Conservation (phyloP, 2,888 invertebrate genomes). For the Nomada hirtipes region DNA sequence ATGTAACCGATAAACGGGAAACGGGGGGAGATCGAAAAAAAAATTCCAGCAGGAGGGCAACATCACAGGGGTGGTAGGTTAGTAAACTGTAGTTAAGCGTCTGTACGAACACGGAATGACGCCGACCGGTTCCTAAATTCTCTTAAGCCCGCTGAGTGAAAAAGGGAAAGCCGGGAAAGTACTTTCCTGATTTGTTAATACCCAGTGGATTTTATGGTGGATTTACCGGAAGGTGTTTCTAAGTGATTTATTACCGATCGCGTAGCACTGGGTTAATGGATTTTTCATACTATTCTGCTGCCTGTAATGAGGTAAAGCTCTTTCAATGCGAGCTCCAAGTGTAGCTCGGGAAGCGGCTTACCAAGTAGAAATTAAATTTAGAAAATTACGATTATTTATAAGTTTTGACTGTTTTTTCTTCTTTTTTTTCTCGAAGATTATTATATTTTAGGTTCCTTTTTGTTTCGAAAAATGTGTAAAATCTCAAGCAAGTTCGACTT, state of each 20-base stretch:
- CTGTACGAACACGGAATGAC: constrained; percentile 48
- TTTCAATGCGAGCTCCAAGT: constrained; percentile 33
- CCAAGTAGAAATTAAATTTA: no score
- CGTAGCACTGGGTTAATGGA: constrained; percentile 48
- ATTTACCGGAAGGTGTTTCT: constrained; percentile 55
- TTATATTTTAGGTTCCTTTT: no score
- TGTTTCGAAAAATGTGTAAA: no score
- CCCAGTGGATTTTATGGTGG: constrained; percentile 66
- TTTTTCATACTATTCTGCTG: constrained; percentile 45
- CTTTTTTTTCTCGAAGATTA: no score
- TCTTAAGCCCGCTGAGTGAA: constrained; percentile 71
- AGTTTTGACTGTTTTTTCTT: no score
- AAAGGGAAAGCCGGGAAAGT: constrained; percentile 66
- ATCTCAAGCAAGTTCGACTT: no score
- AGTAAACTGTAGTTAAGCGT: constrained; percentile 55
- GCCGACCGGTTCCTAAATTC: constrained; percentile 69
- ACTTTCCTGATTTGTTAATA: constrained; percentile 73
- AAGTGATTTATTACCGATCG: constrained; percentile 64
- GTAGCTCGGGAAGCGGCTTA: background rate
- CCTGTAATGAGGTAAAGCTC: constrained; percentile 44
- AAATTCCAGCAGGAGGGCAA: constrained; percentile 10
- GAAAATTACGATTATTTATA: no score
- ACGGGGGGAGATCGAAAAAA: constrained; percentile 37
- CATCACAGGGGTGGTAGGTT: constrained; percentile 17
- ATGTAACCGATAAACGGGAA: constrained; percentile 38